Evolutionary conservation across 1,140 invertebrate genomes (phyloP).

Genomic region (Goniozus legneri): DNA sequence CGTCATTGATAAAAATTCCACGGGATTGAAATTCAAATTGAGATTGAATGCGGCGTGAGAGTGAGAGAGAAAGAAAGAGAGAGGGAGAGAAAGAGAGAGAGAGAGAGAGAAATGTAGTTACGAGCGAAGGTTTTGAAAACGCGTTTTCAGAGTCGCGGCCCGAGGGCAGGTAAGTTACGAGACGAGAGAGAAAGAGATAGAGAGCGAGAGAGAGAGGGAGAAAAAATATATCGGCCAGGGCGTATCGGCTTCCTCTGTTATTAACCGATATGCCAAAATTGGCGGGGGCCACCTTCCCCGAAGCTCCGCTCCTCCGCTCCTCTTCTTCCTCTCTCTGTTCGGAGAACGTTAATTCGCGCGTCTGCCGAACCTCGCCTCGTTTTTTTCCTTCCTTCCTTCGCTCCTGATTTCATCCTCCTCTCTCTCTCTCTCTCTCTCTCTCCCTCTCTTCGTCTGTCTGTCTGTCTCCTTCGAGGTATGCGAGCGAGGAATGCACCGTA

Average conservation of each 20-base stretch:
- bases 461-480: constrained; percentile 7
- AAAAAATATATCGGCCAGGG: constrained; percentile 2
- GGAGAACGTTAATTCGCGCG: constrained; percentile 30
- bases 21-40: no score
- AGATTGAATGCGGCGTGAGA: not conserved
- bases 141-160: not conserved
- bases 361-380: constrained; percentile 14
- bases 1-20: no score
- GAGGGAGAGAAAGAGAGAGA: not conserved
- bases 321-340: constrained; percentile 4
- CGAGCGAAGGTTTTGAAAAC: not conserved
- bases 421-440: constrained; percentile 1
- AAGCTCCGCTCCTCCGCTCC: constrained; percentile 12
- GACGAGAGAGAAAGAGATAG: not conserved
- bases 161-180: not conserved
- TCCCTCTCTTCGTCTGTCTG: no score
- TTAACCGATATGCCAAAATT: constrained; percentile 50
- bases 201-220: not conserved
- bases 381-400: no score
- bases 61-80: not conserved
- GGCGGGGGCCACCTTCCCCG: constrained; percentile 35
- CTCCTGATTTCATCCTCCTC: constrained; percentile 2
- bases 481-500: no score
- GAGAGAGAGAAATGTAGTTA: not conserved
- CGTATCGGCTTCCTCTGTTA: constrained; percentile 37